These are phyloP conservation scores for Hydropsyche tenuis DNA, from an alignment of 1,140 invertebrate species.

Conservation along the genomic window DNA sequence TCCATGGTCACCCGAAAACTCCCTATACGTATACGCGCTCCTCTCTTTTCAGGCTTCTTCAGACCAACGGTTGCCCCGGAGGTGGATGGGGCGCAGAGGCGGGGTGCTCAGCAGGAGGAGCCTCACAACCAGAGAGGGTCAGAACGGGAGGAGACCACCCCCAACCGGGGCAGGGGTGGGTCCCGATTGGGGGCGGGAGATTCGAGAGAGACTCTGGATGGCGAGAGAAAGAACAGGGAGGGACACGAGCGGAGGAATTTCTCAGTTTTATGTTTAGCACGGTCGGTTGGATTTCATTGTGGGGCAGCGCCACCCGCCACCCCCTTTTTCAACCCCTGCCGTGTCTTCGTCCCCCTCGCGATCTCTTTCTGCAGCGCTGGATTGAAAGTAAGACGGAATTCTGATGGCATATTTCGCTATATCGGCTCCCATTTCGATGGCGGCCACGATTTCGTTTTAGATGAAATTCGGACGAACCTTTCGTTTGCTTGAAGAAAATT, in stretches of 20 bases:
- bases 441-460: background rate
- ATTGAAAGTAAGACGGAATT: slow-evolving; percentile 40
- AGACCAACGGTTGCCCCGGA: slow-evolving; percentile 40
- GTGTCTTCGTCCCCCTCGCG: background rate
- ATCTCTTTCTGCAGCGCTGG: background rate
- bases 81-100: slow-evolving; percentile 31
- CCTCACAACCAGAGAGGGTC: background rate
- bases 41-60: slow-evolving; percentile 42
- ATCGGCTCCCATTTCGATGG: slow-evolving; percentile 6
- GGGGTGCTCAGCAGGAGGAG: background rate
- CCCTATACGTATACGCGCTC: slow-evolving; percentile 30
- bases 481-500: background rate
- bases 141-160: background rate
- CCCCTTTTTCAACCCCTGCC: background rate
- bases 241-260: slow-evolving; percentile 44
- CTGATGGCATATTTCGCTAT: slow-evolving; percentile 28
- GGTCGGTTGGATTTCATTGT: slow-evolving; percentile 50
- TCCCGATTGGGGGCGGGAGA: slow-evolving; percentile 9
- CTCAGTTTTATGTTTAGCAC: slow-evolving; percentile 49
- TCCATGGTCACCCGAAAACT: slow-evolving; percentile 16
- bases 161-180: background rate
- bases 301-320: slow-evolving; percentile 35
- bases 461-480: background rate
- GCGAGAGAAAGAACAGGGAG: slow-evolving; percentile 35
- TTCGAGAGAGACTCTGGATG: slow-evolving; percentile 31